phyloP scores from a whole-genome alignment of 2,797 vertebrate genomes.

The Mycteria americana region DNA sequence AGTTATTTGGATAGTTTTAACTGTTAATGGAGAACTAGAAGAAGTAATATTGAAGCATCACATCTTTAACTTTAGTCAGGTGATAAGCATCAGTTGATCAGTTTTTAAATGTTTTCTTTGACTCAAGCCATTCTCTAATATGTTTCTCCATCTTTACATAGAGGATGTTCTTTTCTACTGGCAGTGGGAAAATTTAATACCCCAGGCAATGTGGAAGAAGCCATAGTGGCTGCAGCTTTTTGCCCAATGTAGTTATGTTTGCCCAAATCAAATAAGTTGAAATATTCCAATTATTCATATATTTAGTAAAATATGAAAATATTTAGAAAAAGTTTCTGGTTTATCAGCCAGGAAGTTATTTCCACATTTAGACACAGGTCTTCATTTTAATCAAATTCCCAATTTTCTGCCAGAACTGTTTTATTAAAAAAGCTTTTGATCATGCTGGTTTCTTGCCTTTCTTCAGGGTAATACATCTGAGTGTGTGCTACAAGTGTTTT shows the following conservation, averaged over 20 bases:
- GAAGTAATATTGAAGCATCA: neutral
- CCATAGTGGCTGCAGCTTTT: neutral
- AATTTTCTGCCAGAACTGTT: neutral
- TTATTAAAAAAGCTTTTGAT: neutral
- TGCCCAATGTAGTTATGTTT: neutral
- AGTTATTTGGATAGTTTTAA: neutral
- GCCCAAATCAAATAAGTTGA: neutral
- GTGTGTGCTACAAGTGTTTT: neutral
- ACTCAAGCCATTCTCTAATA: neutral
- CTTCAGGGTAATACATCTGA: neutral
- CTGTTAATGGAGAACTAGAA: neutral
- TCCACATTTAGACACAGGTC: neutral
- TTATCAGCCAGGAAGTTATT: neutral
- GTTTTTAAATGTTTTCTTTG: neutral
- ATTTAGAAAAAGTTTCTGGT: neutral
- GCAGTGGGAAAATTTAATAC: neutral
- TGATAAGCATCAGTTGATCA: neutral
- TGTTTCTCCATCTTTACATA: neutral
- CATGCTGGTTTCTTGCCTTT: neutral
- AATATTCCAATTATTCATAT: neutral
- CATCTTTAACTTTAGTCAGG: neutral
- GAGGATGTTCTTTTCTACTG: neutral
- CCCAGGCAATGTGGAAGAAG: neutral
- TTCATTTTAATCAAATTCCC: neutral
- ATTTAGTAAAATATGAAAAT: neutral